Conservation (phyloP, 2,113 vertebrate genomes). For the Antechinus stuartii region DNA sequence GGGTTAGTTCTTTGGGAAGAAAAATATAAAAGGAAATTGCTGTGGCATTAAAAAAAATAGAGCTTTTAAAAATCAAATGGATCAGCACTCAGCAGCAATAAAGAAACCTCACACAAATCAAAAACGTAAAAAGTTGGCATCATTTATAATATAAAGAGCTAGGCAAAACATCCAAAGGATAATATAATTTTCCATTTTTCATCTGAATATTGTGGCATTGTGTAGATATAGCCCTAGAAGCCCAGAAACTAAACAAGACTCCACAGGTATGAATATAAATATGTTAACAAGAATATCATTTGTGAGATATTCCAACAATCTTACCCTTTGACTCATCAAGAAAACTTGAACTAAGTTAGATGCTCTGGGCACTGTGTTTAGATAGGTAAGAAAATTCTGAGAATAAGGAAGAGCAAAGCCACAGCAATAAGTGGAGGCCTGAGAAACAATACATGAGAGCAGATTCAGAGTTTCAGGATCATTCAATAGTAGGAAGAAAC, state of each 20-base stretch:
- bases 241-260: slow-evolving; percentile 1
- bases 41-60: not conserved
- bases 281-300: slow-evolving; percentile 1
- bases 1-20: not conserved
- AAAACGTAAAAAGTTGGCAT: not conserved
- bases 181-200: not conserved
- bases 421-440: not conserved
- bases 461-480: not conserved
- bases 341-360: not conserved
- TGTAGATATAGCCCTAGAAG: not conserved
- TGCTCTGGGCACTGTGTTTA: not conserved
- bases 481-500: not conserved
- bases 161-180: not conserved
- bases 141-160: not conserved
- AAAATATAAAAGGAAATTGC: not conserved
- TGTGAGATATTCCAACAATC: not conserved
- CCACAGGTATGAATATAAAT: not conserved
- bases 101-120: not conserved
- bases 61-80: not conserved
- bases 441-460: not conserved
- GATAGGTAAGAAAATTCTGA: not conserved
- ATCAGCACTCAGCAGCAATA: not conserved
- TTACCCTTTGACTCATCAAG: not conserved
- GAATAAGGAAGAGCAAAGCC: not conserved
- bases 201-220: not conserved